Base-by-base conservation (phyloP, 2,888 invertebrate genomes). In the Ischnus inquisitorius region DNA sequence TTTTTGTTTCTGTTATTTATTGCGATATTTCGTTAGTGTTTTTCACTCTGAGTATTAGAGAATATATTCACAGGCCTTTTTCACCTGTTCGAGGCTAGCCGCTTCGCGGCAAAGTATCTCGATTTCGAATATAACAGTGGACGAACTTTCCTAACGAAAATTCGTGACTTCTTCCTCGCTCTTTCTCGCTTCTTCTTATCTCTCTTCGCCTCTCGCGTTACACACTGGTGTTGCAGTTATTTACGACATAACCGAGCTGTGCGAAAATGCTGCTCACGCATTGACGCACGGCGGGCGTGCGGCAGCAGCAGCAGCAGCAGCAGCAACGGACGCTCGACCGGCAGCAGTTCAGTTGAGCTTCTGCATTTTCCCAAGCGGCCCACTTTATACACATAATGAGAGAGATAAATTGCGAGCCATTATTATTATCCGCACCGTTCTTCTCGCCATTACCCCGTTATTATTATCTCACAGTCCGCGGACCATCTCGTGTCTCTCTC, bases 351-450 rank as follows among this genome's bases (percentile, higher is more conserved):
- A 19, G 16, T 41, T 34, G 22, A 80, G 81, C 74, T 84, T 84
- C 84, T 78, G 81, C 84, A 84, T 84, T 84, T 84, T 84, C 84
- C 81, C 84, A 84, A 84, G 74, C 84, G 85, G 80, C 85, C 86
- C 86, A 85, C 83, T 86, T 86, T 85, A 86, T 86, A 83, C 86
- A 86, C 86, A 86, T 86, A 86, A 86, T 85, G 86, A 86, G 85
- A 85, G 85, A 86, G 86, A 86, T 86, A 86, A 86, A 86, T 86
- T 83, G 86, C 85, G 75, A 83, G 83, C 85, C 85, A 86, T 86
- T 86, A 86, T 86, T 86, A 86, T 86, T 85, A 86, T 85, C 86
- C 81, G 79, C 74, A 82, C 83, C 83, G 83, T 85, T 85, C 83
- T 83, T 85, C 85, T 85, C 85, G 85, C 81, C 84, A 82, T 81